These are phyloP conservation scores for Dinocampus coccinellae DNA, from an alignment of 2,888 invertebrate species.

Conservation along the genomic window DNA sequence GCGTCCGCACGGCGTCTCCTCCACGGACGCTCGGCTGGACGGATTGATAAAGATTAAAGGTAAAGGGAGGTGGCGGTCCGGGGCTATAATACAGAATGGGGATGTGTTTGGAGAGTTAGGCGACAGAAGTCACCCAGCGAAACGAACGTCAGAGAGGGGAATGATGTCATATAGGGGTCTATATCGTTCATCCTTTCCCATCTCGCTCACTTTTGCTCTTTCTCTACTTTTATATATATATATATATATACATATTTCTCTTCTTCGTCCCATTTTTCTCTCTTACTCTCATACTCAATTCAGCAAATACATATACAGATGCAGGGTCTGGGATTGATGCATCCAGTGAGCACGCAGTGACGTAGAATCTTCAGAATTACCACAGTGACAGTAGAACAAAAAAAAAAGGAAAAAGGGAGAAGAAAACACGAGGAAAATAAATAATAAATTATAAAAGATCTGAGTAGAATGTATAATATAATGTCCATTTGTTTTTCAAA, in stretches of 20 bases:
- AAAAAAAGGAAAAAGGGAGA: neutral
- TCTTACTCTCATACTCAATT: conserved; percentile 13
- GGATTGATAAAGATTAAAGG: conserved; percentile 69
- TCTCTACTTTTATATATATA: too few relatives aligned
- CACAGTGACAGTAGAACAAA: neutral
- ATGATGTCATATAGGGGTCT: conserved; percentile 65
- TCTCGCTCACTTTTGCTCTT: neutral
- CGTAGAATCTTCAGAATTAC: conserved; percentile 41
- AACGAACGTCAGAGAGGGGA: conserved; percentile 62
- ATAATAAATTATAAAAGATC: neutral
- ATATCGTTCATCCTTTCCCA: conserved; percentile 13
- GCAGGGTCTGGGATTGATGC: conserved; percentile 56
- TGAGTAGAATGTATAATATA: neutral
- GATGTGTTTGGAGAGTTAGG: conserved; percentile 60
- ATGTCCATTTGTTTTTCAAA: neutral
- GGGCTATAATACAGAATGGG: conserved; percentile 22
- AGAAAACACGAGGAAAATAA: neutral
- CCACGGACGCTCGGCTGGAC: conserved; percentile 57
- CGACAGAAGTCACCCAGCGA: conserved; percentile 69
- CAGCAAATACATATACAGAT: conserved; percentile 58
- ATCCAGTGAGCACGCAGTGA: conserved; percentile 52
- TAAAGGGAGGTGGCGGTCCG: conserved; percentile 54
- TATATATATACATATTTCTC: neutral
- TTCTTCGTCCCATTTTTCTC: conserved; percentile 1
- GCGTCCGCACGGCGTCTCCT: conserved; percentile 55